Conservation (phyloP, 2,113 vertebrate genomes). For the Larimichthys polyactis region DNA sequence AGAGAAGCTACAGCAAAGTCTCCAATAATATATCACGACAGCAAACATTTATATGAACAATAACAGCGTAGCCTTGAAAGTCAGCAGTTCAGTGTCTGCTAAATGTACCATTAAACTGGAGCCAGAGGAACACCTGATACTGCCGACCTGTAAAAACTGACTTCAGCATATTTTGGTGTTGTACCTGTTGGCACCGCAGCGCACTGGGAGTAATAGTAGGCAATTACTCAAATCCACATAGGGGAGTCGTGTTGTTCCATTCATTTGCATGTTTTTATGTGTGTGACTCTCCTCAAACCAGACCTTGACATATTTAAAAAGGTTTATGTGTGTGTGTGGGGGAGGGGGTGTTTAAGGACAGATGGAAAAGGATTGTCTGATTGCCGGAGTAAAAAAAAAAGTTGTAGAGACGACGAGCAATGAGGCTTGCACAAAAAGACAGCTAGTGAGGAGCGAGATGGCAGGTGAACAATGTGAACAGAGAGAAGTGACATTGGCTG, state of each 20-base stretch:
- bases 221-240: neutral
- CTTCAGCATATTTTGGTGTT: constrained; percentile 21
- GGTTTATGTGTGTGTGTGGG: neutral
- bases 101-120: constrained; percentile 24
- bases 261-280: neutral
- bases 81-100: constrained; percentile 18
- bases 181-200: neutral
- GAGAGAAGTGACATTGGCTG: constrained; percentile 15
- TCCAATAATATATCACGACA: neutral
- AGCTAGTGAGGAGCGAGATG: neutral
- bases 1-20: neutral
- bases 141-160: neutral
- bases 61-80: neutral
- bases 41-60: constrained; percentile 10
- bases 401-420: neutral
- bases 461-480: constrained; percentile 8
- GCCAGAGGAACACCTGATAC: neutral
- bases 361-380: neutral
- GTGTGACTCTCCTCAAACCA: neutral
- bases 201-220: neutral
- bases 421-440: neutral
- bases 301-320: neutral
- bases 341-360: neutral
- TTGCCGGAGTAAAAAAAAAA: neutral
- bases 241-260: neutral